Conservation (phyloP, 2,797 vertebrate genomes). For the Platyrinchus mystaceus region DNA sequence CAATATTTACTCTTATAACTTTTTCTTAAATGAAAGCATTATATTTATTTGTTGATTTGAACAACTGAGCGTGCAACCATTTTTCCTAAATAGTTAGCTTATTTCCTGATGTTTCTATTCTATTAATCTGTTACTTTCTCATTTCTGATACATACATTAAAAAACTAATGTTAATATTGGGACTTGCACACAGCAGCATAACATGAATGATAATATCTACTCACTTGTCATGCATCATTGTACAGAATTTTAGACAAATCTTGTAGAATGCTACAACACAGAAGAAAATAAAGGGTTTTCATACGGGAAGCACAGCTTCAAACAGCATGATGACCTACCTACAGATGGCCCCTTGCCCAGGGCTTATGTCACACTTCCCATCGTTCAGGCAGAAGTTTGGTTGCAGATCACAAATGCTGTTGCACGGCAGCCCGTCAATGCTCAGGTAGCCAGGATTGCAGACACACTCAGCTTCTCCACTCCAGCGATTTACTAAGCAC, state of each 20-base stretch:
- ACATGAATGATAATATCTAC: neutral
- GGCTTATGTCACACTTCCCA: slow-evolving; percentile 92
- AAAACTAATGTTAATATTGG: neutral
- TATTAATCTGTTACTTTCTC: neutral
- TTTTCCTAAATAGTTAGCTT: neutral
- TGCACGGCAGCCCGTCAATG: slow-evolving; percentile 88
- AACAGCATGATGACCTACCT: slow-evolving; percentile 76
- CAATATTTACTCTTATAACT: neutral
- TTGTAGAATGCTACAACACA: neutral
- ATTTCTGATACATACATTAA: neutral
- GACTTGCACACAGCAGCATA: neutral
- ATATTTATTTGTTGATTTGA: neutral
- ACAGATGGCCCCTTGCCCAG: slow-evolving; percentile 93
- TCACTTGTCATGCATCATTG: neutral
- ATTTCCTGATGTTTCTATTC: neutral
- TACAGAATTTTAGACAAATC: neutral
- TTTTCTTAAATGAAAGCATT: neutral
- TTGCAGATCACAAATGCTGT: slow-evolving; percentile 88
- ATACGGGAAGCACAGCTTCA: neutral
- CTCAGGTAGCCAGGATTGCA: slow-evolving; percentile 90
- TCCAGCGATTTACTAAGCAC: slow-evolving; percentile 89
- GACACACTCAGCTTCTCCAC: slow-evolving; percentile 90
- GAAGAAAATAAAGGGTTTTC: neutral
- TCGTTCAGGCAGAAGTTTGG: slow-evolving; percentile 92
- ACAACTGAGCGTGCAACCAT: fast-evolving